These are phyloP conservation scores for Geodia barretti DNA, from an alignment of 37 sponge, comb jelly and placozoan genomes.

Conservation along the genomic window DNA sequence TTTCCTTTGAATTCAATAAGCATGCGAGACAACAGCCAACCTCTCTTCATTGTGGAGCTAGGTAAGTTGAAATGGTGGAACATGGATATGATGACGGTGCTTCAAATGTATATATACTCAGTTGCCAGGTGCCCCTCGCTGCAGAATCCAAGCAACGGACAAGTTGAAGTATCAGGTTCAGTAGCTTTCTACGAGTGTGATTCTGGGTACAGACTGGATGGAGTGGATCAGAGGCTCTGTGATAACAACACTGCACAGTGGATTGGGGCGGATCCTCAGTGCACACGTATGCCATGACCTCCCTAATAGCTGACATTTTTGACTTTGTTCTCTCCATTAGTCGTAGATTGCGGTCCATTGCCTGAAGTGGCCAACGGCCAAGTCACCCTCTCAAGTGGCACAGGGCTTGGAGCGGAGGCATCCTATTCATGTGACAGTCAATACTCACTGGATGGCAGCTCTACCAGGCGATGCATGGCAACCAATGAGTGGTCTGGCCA, in stretches of 20 bases:
- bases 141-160: not conserved
- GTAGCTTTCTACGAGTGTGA: not conserved
- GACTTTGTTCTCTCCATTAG: not conserved
- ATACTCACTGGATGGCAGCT: not conserved
- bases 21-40: not conserved
- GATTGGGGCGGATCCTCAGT: not conserved
- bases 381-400: not conserved
- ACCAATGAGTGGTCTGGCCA: slow-evolving; percentile 12
- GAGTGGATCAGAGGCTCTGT: slow-evolving; percentile 5
- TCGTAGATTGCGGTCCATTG: slow-evolving; percentile 1
- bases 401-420: not conserved
- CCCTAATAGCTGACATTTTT: not conserved
- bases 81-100: not conserved
- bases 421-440: slow-evolving; percentile 2
- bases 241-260: not conserved
- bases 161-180: not conserved
- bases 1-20: not conserved
- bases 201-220: slow-evolving; percentile 4
- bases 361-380: not conserved
- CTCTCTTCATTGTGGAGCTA: slow-evolving; percentile 3
- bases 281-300: not conserved
- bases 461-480: not conserved
- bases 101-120: not conserved
- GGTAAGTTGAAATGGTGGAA: not conserved
- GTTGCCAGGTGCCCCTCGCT: not conserved